Evolutionary conservation across 2,797 vertebrate genomes (phyloP), one percentile per base, ranked within the genome.

Genomic region (Pangasius sanitwongsei): DNA sequence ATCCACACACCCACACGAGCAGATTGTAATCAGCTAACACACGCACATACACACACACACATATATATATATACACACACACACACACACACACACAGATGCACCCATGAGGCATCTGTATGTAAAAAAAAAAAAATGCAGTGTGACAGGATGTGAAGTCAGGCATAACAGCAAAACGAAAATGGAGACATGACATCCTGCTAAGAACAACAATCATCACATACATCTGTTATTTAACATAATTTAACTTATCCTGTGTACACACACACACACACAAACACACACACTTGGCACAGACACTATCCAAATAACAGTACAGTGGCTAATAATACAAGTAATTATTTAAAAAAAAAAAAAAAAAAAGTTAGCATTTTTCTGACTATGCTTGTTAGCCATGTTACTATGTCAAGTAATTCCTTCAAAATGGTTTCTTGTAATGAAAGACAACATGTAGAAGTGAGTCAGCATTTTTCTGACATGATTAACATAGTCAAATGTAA

Each of bases 11-110:
- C 72, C 69, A 74, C 74, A 78, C 41, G 53, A 90, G 59, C 67
- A 83, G 86, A 55, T 44, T 75, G 86, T 41, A 75, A 82, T 86
- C 86, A 87, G 75, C 65, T 44, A 77, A 74, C 37, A 74, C 48
- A 50, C 48, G 53, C 1, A 72, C 53, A 86, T 23, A 69, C 83
- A 53, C 44, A 50, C 25, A 53, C 44, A 77, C 41, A 48, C 72
- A 48, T n/a, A n/a, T n/a, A n/a, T n/a, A n/a, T n/a, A n/a, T n/a
- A n/a, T n/a, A n/a, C 74, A 50, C 44, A 77, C 44, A 44, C 41
- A 48, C 72, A 48, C 41, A 75, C 44, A 74, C 44, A 37, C 37
- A 37, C 37, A 28, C 72, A 75, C 41, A 77, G 15, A 50, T 6
- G 48, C 63, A 85, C 63, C 16, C 4, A 77, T 2, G 25, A 48